phyloP scores from a whole-genome alignment of 2,888 invertebrate species.

The Latrodectus elegans region DNA sequence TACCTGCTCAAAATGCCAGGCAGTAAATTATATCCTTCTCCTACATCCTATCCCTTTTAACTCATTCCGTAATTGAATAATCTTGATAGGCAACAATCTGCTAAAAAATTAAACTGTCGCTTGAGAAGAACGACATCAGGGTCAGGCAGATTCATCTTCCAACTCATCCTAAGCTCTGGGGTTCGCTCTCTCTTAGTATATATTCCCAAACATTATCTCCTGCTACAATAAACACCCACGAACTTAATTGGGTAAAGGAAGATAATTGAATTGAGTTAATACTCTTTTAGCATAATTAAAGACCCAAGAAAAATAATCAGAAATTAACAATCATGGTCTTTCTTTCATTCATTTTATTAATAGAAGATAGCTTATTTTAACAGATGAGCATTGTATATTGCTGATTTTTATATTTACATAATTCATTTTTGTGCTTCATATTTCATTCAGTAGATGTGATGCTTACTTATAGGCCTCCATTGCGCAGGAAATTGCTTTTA shows the following conservation, averaged over 20 bases:
- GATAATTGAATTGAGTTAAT: constrained; percentile 61
- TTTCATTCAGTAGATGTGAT: too few species aligned
- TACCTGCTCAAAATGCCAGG: neutral
- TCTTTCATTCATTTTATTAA: constrained; percentile 2
- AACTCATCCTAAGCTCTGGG: neutral
- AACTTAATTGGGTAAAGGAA: constrained; percentile 42
- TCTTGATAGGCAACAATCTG: neutral
- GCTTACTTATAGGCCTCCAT: too few species aligned
- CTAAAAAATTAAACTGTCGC: constrained; percentile 3
- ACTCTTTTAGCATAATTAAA: constrained; percentile 56
- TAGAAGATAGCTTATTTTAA: too few species aligned
- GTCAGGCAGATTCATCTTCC: constrained; percentile 8
- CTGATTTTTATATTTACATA: too few species aligned
- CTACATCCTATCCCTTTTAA: neutral
- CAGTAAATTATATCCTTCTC: neutral
- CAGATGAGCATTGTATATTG: too few species aligned
- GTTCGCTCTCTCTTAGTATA: neutral
- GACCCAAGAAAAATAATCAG: constrained; percentile 34
- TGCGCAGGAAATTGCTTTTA: too few species aligned
- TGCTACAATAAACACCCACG: constrained; percentile 56
- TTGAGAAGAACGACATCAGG: neutral
- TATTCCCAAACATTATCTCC: constrained; percentile 49
- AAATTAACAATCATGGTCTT: constrained; percentile 53
- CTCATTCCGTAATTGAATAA: constrained; percentile 6
- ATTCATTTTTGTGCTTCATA: too few species aligned